These are phyloP conservation scores for Piliocolobus tephrosceles DNA, from an alignment of 2,113 vertebrate species.

Conservation along the genomic window DNA sequence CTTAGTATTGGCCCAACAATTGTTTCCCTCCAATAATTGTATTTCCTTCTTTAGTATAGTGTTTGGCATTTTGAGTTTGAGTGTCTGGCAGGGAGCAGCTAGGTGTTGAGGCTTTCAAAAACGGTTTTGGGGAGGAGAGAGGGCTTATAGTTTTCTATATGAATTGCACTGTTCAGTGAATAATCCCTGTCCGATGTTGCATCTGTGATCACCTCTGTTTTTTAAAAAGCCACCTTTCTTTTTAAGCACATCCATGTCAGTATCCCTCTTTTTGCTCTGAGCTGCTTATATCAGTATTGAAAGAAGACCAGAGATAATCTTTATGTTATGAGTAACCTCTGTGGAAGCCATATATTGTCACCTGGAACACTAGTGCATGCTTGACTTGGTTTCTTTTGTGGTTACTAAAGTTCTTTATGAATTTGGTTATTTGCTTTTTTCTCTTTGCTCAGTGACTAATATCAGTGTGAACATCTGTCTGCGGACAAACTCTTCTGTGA, in stretches of 20 bases:
- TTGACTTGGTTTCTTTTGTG: background rate
- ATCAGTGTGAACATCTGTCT: background rate
- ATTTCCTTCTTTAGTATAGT: background rate
- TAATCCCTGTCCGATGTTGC: background rate
- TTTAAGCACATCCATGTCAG: background rate
- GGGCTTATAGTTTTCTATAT: background rate
- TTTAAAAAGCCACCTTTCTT: background rate
- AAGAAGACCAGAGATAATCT: background rate
- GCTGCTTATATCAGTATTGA: background rate
- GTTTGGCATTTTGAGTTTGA: background rate
- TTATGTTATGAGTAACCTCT: background rate
- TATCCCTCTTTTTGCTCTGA: background rate
- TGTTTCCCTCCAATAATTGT: background rate
- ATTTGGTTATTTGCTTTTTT: slow-evolving; percentile 3
- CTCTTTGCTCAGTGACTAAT: slow-evolving; percentile 23
- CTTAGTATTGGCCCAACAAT: background rate
- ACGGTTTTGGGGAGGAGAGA: background rate
- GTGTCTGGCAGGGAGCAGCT: background rate
- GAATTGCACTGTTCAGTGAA: background rate
- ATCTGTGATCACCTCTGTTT: background rate
- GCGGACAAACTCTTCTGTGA: background rate
- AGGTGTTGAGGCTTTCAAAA: background rate
- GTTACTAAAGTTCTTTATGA: background rate
- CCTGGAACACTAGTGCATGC: background rate
- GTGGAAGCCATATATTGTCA: background rate